Base-by-base conservation (phyloP, 1,140 invertebrate species). In the Centruroides vittatus region DNA sequence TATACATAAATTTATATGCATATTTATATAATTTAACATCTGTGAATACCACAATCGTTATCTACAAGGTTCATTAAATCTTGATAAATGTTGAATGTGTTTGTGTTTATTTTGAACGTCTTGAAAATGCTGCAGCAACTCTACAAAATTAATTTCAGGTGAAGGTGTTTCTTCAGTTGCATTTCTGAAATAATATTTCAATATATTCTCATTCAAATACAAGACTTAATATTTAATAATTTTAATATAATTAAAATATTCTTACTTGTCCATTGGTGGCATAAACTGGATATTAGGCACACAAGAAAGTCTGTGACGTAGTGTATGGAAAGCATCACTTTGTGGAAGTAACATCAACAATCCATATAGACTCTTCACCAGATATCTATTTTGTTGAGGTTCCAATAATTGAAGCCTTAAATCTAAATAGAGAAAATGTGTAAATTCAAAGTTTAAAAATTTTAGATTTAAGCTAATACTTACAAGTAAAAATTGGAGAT, bases 401-500 rank as follows among this genome's bases (percentile, higher is more conserved):
- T 93, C 85, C 35, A 99, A 78, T 62, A 99, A 77, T 70, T 98
- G 92, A 61, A 99, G 78, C 41, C 95, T 81, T 64, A 99, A 75
- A 79, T 93, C 93, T 94, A 72, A 55, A 79, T 23, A 35, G 7
- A 35, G 23, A 47, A 54, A 56, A 47, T 23, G 23, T 23, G 23
- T 23, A 23, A 23, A 23, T 23, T 23, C 23, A 23, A 23, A 23
- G 23, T 23, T 23, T 41, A 8, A 41, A 41, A 6, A 41, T 41
- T 41, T 41, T 41, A 41, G 41, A 41, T 41, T 41, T 8, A 41
- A 41, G 36, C 8, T 48, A 41, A 41, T 73, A 86, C 88, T 88
- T 78, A 97, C 93, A 95, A 64, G 93, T 92, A 77, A 99, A 98
- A 73, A 99, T 97, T 9, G 96, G 96, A 23, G 96, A 98, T 77